Percentiles rank a stretch among this genome's conserved stretches.
phyloP scores from a whole-genome alignment of 2,797 vertebrate genomes.

The Botia kubotai region DNA sequence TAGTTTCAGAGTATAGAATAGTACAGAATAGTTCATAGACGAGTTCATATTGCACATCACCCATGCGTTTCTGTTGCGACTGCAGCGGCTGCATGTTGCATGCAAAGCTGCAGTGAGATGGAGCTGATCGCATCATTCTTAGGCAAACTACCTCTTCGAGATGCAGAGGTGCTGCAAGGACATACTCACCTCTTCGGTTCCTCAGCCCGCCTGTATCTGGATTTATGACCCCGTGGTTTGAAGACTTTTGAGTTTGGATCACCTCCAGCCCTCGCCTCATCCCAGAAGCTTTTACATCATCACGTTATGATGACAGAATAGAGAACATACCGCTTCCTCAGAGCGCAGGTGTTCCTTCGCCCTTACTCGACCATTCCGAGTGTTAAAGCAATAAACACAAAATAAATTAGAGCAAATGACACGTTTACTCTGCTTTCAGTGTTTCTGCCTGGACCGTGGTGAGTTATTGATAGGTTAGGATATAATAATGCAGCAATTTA shows the following conservation, averaged over 20 bases:
- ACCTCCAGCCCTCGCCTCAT: slow-evolving; percentile 30
- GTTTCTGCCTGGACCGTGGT: neutral
- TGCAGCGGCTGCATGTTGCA: slow-evolving; percentile 15
- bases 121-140: slow-evolving; percentile 39
- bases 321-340: slow-evolving; percentile 10
- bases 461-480: slow-evolving; percentile 5
- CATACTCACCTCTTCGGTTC: slow-evolving; percentile 41
- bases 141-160: slow-evolving; percentile 27
- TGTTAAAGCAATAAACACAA: slow-evolving; percentile 15
- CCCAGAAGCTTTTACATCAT: slow-evolving; percentile 35
- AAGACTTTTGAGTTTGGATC: slow-evolving; percentile 36
- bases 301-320: slow-evolving; percentile 37
- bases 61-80: slow-evolving; percentile 11
- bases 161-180: slow-evolving; percentile 41
- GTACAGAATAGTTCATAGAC: neutral
- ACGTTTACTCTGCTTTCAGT: slow-evolving; percentile 36
- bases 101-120: slow-evolving; percentile 27
- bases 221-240: slow-evolving; percentile 42
- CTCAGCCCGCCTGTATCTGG: slow-evolving; percentile 15
- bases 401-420: slow-evolving; percentile 35
- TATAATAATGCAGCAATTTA: neutral
- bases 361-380: slow-evolving; percentile 2
- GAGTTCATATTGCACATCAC: slow-evolving; percentile 1
- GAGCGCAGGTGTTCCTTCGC: slow-evolving; percentile 14
- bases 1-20: neutral